These are phyloP conservation scores for Gila orcuttii DNA, from an alignment of 2,113 vertebrate species.

Conservation along the genomic window DNA sequence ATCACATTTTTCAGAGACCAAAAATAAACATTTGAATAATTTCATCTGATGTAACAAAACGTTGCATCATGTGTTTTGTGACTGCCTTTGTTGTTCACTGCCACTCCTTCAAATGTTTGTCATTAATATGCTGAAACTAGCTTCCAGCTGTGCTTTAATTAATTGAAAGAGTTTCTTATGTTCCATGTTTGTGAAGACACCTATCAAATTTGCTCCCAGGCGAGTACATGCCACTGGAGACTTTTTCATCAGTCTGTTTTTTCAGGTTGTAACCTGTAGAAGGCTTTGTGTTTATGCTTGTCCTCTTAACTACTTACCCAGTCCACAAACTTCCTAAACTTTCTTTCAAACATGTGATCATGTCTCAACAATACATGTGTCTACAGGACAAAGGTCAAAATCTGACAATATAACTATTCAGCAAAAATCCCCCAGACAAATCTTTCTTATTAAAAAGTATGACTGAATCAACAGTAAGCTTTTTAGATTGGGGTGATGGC, in stretches of 20 bases:
- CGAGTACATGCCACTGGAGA: slow-evolving; percentile 1
- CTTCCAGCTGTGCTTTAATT: slow-evolving; percentile 64
- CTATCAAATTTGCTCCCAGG: slow-evolving; percentile 55
- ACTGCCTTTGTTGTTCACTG: slow-evolving; percentile 68
- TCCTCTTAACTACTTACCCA: neutral
- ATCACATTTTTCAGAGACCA: neutral
- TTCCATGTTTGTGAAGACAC: slow-evolving; percentile 55
- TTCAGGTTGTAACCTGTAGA: slow-evolving; percentile 23
- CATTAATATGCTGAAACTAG: slow-evolving; percentile 47
- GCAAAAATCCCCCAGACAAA: neutral
- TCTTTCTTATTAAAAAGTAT: neutral
- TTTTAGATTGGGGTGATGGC: neutral
- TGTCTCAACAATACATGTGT: neutral
- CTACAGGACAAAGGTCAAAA: neutral
- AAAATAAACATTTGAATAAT: neutral
- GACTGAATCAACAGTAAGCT: neutral
- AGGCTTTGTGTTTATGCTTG: neutral
- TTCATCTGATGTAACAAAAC: neutral
- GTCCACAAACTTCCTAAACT: neutral
- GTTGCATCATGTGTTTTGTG: slow-evolving; percentile 41
- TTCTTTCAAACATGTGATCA: neutral
- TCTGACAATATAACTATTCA: neutral
- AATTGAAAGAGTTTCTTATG: slow-evolving; percentile 57
- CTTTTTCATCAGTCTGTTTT: slow-evolving; percentile 25
- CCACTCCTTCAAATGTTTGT: slow-evolving; percentile 56